phyloP scores from a whole-genome alignment of 2,113 vertebrate genomes.

The Hippopotamus amphibius region DNA sequence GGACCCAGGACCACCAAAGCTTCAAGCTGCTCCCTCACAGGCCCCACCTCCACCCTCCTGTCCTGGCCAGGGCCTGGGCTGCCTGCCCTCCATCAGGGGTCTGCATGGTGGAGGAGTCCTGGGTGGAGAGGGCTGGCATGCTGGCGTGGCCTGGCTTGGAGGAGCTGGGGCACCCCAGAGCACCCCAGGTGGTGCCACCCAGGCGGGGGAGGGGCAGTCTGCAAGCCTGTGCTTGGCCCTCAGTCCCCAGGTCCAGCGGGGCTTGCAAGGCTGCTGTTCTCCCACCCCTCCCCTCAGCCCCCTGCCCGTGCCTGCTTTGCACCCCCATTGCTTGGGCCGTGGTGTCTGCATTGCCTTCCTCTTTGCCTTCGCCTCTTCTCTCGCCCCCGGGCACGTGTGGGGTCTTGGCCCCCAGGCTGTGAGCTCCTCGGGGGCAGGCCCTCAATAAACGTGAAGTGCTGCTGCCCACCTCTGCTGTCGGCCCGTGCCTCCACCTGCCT shows the following conservation, averaged over 20 bases:
- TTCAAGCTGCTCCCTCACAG: neutral
- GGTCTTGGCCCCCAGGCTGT: slow-evolving; percentile 64
- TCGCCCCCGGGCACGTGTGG: slow-evolving; percentile 22
- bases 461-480: slow-evolving; percentile 66
- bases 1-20: neutral
- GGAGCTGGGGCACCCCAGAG: neutral
- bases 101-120: neutral
- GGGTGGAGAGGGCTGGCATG: neutral
- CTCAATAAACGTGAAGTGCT: slow-evolving; percentile 80
- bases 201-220: neutral
- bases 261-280: neutral
- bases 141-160: neutral
- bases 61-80: neutral
- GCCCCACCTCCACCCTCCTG: neutral
- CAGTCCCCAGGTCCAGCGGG: neutral
- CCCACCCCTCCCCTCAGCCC: neutral
- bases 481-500: slow-evolving; percentile 45
- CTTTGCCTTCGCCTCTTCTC: slow-evolving; percentile 5
- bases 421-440: slow-evolving; percentile 77
- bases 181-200: neutral
- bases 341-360: slow-evolving; percentile 22
- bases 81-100: neutral
- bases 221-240: neutral
- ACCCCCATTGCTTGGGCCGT: slow-evolving; percentile 42
- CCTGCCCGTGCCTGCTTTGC: slow-evolving; percentile 61